Evolutionary conservation across 2,888 invertebrate genomes (phyloP).

Genomic region (Lasioglossum oenotherae): DNA sequence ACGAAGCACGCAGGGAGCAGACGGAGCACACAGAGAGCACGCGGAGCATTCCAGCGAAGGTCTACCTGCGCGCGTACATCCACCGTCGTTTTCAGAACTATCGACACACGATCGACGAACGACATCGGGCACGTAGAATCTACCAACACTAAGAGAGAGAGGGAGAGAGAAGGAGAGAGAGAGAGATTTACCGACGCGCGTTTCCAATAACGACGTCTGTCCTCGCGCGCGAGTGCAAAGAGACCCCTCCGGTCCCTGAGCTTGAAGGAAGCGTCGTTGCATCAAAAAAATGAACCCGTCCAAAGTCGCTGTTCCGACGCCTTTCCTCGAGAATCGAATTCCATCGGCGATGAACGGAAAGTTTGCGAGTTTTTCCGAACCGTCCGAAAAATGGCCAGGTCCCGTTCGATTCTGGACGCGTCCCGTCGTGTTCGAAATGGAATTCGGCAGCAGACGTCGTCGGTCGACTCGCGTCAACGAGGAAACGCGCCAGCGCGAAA

Average conservation of each 20-base stretch:
- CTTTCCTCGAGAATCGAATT: background rate
- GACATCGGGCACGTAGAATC: constrained; percentile 36
- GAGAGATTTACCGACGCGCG: constrained; percentile 21
- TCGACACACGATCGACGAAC: constrained; percentile 21
- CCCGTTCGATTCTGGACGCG: background rate
- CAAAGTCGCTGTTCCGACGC: background rate
- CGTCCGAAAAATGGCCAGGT: background rate
- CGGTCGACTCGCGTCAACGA: background rate
- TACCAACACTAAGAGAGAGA: background rate
- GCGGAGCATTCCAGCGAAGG: background rate
- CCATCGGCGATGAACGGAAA: background rate
- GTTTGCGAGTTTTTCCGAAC: constrained; percentile 3
- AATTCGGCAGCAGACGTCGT: background rate
- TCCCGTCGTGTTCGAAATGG: constrained; percentile 6
- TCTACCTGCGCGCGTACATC: constrained; percentile 1
- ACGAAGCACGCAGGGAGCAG: background rate
- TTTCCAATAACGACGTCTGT: background rate
- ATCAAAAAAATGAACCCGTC: background rate
- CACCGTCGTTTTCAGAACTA: constrained; percentile 20
- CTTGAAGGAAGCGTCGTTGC: background rate
- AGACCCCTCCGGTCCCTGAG: background rate
- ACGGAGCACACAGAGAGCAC: background rate
- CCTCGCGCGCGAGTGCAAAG: constrained; percentile 4
- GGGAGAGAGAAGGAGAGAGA: background rate
- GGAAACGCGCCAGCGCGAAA: background rate